Conservation (phyloP, 2,113 vertebrate genomes). For the Dasyornis broadbenti region DNA sequence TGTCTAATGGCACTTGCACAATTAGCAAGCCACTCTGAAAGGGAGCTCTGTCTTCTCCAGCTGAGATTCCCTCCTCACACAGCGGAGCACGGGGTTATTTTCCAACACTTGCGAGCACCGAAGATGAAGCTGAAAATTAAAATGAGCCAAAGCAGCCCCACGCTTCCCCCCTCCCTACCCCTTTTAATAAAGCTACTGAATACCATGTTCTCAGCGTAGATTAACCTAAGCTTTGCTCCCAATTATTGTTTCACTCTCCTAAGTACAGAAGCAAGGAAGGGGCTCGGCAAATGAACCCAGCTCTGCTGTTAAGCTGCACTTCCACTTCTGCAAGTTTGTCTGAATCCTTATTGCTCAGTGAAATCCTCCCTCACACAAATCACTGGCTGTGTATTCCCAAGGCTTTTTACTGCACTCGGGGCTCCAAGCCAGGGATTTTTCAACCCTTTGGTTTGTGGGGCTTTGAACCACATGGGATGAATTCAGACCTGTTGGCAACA, state of each 20-base stretch:
- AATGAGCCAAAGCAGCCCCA: neutral
- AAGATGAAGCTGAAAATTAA: neutral
- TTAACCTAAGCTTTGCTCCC: constrained; percentile 53
- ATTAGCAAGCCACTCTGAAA: neutral
- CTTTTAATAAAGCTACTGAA: constrained; percentile 40
- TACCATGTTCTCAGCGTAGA: neutral
- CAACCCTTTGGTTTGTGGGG: neutral
- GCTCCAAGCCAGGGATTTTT: neutral
- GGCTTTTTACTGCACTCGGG: neutral
- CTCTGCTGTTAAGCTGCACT: neutral
- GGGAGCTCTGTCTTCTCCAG: neutral
- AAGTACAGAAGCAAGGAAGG: neutral
- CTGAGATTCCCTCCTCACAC: neutral
- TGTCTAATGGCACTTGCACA: neutral
- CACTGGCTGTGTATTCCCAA: neutral
- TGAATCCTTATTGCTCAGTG: neutral
- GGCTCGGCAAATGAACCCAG: neutral
- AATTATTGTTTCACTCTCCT: constrained; percentile 16
- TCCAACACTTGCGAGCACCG: neutral
- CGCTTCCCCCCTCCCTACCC: neutral
- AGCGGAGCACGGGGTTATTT: neutral
- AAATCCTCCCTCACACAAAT: neutral
- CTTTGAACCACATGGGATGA: neutral
- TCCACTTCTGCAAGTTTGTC: neutral
- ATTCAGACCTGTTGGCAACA: neutral